Evolutionary conservation across 1,140 invertebrate genomes (phyloP), one percentile per base, ranked within the genome.

Genomic region (Hyles euphorbiae): DNA sequence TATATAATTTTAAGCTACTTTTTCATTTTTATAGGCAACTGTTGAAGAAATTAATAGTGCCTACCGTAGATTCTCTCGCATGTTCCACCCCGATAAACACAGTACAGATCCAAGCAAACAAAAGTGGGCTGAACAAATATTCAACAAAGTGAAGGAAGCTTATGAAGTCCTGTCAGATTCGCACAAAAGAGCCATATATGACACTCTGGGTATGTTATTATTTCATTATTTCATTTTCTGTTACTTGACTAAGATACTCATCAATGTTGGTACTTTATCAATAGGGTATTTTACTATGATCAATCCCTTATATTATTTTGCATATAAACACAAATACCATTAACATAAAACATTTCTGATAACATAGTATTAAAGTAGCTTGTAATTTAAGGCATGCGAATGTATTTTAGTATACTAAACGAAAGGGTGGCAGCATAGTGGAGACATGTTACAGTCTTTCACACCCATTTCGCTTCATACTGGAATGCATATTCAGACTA

Each of bases 81-180:
- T 97, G 54, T 99, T 97, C 76, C 98, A 99, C 90, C 98, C 98
- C 5, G 98, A 99, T 78, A 99, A 99, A 87, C 97, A 99, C 88
- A 85, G 91, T 5, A 82, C 77, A 49, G 93, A 97, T 74, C 92
- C 94, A 10, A 91, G 91, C 1, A 91, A 92, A 50, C 97, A 97
- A 76, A 94, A 94, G 74, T 93, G 97, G 88, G 98, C 98, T 3
- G 97, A 98, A 87, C 87, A 94, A 53, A 90, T 99, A 68, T 99
- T 99, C 78, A 96, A 96, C 78, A 96, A 96, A 83, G 95, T 95
- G 0, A 98, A 98, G 80, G 94, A 93, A 71, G 97, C 97, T 6
- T 97, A 98, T 90, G 97, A 98, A 93, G 95, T 97, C 3, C 72
- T 92, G 3, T 91, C 90, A 3, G 90, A 88, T 59, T 77, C 76